phyloP scores from a whole-genome alignment of 2,888 invertebrate species.

The Leistus spinibarbis region DNA sequence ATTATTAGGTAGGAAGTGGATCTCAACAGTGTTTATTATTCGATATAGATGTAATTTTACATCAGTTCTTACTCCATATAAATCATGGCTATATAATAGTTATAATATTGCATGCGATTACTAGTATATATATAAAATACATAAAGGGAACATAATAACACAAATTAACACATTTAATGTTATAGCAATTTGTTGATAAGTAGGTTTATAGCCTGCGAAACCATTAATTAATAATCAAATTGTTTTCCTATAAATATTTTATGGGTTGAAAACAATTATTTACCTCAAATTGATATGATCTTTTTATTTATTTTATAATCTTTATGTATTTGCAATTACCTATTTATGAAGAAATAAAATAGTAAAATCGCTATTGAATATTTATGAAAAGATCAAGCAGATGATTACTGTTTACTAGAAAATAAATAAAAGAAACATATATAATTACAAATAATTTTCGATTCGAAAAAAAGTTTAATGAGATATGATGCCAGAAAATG shows the following conservation, averaged over 20 bases:
- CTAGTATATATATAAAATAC: background rate
- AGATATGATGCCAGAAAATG: background rate
- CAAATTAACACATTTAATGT: background rate
- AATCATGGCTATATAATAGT: too few species aligned
- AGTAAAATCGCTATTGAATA: background rate
- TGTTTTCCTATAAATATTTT: too few species aligned
- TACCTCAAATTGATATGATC: background rate
- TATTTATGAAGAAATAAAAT: background rate
- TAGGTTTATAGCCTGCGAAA: background rate
- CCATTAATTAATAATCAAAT: background rate
- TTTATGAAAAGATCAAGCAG: background rate
- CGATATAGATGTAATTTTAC: too few species aligned
- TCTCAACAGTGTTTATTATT: too few species aligned
- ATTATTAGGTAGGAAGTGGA: too few species aligned
- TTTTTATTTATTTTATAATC: background rate
- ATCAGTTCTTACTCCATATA: too few species aligned
- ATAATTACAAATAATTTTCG: background rate
- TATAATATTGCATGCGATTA: too few species aligned
- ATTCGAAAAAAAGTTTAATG: background rate
- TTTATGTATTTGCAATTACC: background rate
- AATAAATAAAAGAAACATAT: background rate
- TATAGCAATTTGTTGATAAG: background rate
- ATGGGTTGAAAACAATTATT: background rate
- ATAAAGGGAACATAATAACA: too few species aligned
- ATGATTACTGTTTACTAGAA: background rate